Base-by-base conservation (phyloP, 2,113 vertebrate species). In the Pterophyllum scalare region DNA sequence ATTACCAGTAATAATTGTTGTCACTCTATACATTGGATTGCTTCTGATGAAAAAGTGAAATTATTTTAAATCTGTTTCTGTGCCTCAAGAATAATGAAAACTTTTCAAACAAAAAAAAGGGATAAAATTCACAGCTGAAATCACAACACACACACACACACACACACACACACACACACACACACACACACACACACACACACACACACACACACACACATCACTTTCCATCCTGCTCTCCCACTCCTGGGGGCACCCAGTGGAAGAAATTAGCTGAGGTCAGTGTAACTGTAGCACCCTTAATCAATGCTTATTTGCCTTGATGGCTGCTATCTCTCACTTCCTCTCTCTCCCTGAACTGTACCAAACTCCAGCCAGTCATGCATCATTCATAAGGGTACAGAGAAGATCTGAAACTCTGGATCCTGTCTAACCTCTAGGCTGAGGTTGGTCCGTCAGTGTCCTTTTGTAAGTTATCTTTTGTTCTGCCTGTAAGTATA, bases 221-320 rank as follows among this genome's bases (percentile, higher is more conserved):
- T 76, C 62, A 35, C 59, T 81, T 89, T 88, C 78, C 75, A 86
- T 85, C 67, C 6, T 22, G 67, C 80, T 56, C 77, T 80, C 82
- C 67, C 5, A 80, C 87, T 90, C 91, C 89, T 88, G 43, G 86
- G 89, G 88, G 92, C 87, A 83, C 59, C 38, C 67, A 59, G 40
- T 70, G 77, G 64, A 82, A 87, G 83, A 72, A 92, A 91, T 80
- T 60, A 83, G 92, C 92, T 89, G 92, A 94, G 88, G 82, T 92
- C 91, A 82, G 92, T 90, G 92, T 93, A 93, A 95, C 94, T 92
- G 88, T 90, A 92, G 87, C 46, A 3, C 81, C 75, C 86, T 92
- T 93, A 92, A 94, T 95, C 93, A 93, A 93, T 93, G 92, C 88
- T 93, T 70, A 90, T 93, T 93, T 93, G 88, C 87, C 61, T 85